Conservation (phyloP, 2,113 vertebrate species). For the Carassius auratus region DNA sequence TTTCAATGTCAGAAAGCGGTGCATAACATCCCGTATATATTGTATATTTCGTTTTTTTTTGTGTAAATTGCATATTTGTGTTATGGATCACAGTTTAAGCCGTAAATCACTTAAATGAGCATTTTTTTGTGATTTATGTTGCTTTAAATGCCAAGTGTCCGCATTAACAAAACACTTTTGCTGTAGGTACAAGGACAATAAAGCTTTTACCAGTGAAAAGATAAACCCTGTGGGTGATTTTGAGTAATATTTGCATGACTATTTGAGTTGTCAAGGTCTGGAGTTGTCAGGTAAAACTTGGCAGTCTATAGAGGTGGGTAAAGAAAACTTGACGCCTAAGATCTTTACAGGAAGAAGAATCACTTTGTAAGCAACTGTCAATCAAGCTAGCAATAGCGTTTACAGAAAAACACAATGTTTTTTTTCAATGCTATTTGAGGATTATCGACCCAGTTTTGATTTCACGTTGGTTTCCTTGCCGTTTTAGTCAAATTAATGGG, state of each 20-base stretch:
- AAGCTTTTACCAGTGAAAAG: not conserved
- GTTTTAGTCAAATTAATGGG: not conserved
- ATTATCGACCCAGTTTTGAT: not conserved
- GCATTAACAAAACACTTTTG: not conserved
- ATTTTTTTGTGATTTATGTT: slow-evolving; percentile 14
- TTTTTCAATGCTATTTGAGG: not conserved
- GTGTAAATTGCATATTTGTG: not conserved
- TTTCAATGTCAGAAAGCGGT: not conserved
- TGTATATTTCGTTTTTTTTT: too few relatives aligned
- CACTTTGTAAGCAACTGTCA: slow-evolving; percentile 55
- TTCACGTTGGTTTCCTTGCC: not conserved
- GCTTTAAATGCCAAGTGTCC: not conserved
- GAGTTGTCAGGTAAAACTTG: slow-evolving; percentile 42
- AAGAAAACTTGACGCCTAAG: not conserved
- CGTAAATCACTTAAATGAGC: not conserved
- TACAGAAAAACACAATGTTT: not conserved
- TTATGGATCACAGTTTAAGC: slow-evolving; percentile 20
- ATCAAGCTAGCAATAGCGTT: slow-evolving; percentile 28
- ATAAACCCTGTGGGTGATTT: slow-evolving; percentile 12
- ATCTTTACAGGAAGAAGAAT: not conserved
- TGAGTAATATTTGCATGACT: not conserved
- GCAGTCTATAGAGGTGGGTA: slow-evolving; percentile 23
- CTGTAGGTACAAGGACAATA: not conserved
- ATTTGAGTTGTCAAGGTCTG: slow-evolving; percentile 3
- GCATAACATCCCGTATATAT: not conserved